These are phyloP conservation scores for Acanthochromis polyacanthus DNA, from an alignment of 2,113 vertebrate species.

Conservation along the genomic window DNA sequence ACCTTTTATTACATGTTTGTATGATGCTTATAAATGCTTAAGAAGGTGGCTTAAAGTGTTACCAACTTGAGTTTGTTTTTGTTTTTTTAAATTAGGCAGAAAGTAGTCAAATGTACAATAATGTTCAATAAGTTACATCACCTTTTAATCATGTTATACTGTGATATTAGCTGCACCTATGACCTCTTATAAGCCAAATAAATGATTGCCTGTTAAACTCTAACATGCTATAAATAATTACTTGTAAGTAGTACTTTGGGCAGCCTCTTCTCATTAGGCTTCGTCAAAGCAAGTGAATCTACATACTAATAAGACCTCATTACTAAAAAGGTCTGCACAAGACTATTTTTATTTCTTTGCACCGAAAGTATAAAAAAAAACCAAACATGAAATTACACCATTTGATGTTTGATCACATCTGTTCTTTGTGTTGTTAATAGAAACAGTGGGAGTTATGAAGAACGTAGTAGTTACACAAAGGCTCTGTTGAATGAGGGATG, in stretches of 20 bases:
- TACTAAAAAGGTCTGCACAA: slow-evolving; percentile 5
- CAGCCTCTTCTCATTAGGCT: slow-evolving; percentile 11
- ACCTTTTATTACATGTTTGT: too few species aligned
- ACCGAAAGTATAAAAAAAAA: slow-evolving; percentile 22
- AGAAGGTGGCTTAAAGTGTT: too few species aligned
- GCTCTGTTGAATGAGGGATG: slow-evolving; percentile 56
- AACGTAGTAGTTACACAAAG: slow-evolving; percentile 38
- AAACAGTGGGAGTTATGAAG: slow-evolving; percentile 44
- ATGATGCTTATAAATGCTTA: background rate
- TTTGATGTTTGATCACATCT: slow-evolving; percentile 44
- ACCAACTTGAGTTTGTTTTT: too few species aligned
- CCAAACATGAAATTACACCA: slow-evolving; percentile 37
- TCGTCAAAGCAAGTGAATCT: slow-evolving; percentile 22
- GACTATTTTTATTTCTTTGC: slow-evolving; percentile 30
- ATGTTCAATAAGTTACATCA: background rate
- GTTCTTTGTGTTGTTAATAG: slow-evolving; percentile 46
- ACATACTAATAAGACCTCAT: slow-evolving; percentile 19
- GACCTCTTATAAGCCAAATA: background rate
- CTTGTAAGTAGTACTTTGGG: background rate
- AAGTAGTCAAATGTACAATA: background rate
- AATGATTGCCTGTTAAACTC: slow-evolving; percentile 10
- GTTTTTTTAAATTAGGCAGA: too few species aligned
- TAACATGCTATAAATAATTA: background rate
- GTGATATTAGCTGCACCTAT: background rate
- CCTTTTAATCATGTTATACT: background rate